Base-by-base conservation (phyloP, 2,113 vertebrate genomes). In the Tiliqua scincoides region DNA sequence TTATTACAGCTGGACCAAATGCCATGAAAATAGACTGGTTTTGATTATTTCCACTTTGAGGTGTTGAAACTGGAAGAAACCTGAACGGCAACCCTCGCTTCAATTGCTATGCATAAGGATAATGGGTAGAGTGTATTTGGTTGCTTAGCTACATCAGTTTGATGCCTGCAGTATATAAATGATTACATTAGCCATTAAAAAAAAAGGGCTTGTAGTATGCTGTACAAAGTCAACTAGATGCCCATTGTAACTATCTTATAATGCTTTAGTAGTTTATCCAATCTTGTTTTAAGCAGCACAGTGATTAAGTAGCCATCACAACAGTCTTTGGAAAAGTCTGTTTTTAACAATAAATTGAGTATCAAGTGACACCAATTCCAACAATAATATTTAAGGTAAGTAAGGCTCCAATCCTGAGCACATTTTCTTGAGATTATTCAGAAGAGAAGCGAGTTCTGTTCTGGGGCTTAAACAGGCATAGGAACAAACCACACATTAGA, bases 141-240 rank as follows among this genome's bases (percentile, higher is more conserved):
- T 62, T 86, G 57, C 68, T 86, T 73, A 86, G 85, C 57, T 86
- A 73, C 68, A 80, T 61, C 67, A 27, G 21, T 72, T 62, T 86
- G 84, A 86, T 35, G 18, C 8, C 30, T 80, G 10, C 20, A 32
- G 35, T 62, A 73, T 57, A 80, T 73, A 79, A 79, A 57, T 32
- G 54, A 21, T 40, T 67, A 12, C 30, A 54, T 54, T 52, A 43
- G 68, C 23, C 37, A n/a, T 43, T 63, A 30, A 74, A 81, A 65
- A 62, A 30, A n/a, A 20, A 84, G 71, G 61, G 40, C 30, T 80
- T 52, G 35, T 23, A 32, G 27, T 21, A 61, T 52, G 14, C 30
- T 73, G 72, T 61, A 61, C 32, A 81, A 65, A 52, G 7, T 72
- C 23, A 0, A 18, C 37, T 52, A 79, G 4, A 57, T 8, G 35